Percentiles rank a stretch among this genome's conserved stretches.
Conservation (phyloP, 2,888 invertebrate genomes). For the Coelinius sp. region DNA sequence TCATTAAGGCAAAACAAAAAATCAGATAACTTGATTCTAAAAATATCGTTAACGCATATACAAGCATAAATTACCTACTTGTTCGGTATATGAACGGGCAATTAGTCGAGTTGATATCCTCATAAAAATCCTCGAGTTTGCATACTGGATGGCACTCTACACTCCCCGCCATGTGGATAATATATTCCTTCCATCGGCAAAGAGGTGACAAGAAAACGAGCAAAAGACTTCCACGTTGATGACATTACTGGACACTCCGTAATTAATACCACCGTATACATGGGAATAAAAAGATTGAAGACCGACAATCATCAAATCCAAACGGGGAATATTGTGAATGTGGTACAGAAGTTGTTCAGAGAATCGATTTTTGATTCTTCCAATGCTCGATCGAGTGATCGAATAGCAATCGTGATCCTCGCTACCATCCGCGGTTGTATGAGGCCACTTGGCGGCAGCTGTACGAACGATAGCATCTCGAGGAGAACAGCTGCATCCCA, state of each 20-base stretch:
- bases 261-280: background rate
- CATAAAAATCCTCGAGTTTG: conserved; percentile 19
- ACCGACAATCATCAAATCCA: background rate
- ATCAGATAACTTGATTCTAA: background rate
- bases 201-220: conserved; percentile 3
- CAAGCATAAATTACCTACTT: conserved; percentile 8
- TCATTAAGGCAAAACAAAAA: background rate
- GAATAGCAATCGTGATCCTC: conserved; percentile 4
- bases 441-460: conserved; percentile 21
- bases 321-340: background rate
- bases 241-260: background rate
- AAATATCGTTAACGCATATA: background rate
- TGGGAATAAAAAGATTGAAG: background rate
- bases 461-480: conserved; percentile 20
- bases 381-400: conserved; percentile 5
- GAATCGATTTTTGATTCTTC: conserved; percentile 1
- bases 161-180: background rate
- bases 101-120: background rate
- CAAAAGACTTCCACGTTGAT: background rate
- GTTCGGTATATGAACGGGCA: background rate
- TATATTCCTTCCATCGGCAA: background rate
- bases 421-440: background rate
- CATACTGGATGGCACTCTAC: conserved; percentile 5
- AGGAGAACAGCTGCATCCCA: conserved; percentile 21
- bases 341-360: background rate